Conservation (phyloP, 2,888 invertebrate species). For the Aleiodes alternator region DNA sequence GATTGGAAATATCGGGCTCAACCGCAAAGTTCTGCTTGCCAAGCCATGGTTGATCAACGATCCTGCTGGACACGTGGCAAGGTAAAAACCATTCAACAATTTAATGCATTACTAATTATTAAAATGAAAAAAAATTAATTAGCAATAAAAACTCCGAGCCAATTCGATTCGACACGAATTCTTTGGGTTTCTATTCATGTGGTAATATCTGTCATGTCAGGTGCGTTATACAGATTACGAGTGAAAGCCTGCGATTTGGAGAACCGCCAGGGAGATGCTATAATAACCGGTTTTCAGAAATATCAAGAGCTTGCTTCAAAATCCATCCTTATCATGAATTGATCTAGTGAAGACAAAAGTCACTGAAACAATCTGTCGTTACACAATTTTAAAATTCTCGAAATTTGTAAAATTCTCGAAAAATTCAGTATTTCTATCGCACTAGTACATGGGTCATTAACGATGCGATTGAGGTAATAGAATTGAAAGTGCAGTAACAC, state of each 20-base stretch:
- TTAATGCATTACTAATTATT: not conserved
- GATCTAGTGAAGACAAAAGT: not conserved
- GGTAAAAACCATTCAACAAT: slow-evolving; percentile 65
- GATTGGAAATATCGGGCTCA: slow-evolving; percentile 96
- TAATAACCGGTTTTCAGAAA: not conserved
- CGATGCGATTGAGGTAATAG: slow-evolving; percentile 23
- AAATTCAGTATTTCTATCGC: not conserved
- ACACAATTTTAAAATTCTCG: not conserved
- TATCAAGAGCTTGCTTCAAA: not conserved
- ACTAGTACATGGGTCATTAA: not conserved
- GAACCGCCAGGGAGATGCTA: not conserved
- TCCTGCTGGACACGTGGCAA: slow-evolving; percentile 95
- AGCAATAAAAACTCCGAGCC: not conserved
- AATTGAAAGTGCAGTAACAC: slow-evolving; percentile 8
- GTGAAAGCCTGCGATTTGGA: slow-evolving; percentile 34
- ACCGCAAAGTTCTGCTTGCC: slow-evolving; percentile 88
- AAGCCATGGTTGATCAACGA: slow-evolving; percentile 89
- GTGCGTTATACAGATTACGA: not conserved
- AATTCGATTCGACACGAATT: not conserved
- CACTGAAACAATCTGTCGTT: not conserved
- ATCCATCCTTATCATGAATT: not conserved
- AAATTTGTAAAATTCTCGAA: too few relatives aligned
- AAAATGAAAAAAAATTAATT: not conserved
- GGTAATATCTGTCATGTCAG: not conserved
- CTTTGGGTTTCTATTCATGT: not conserved